These are phyloP conservation scores for Struthio camelus DNA, from an alignment of 2,113 vertebrate species.

Conservation along the genomic window DNA sequence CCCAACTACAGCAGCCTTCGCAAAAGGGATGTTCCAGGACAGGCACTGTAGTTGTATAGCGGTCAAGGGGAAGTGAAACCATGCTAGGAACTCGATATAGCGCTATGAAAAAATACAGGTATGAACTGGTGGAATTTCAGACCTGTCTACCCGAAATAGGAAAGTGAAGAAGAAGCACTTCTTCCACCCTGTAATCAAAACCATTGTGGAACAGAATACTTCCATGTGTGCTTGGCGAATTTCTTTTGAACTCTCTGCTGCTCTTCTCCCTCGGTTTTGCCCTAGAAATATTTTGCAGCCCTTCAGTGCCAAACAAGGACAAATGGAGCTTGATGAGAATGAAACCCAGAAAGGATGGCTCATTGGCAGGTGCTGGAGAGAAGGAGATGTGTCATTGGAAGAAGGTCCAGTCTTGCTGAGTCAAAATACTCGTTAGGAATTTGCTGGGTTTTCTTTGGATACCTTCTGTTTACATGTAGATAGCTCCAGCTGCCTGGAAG, in stretches of 20 bases:
- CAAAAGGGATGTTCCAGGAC: not conserved
- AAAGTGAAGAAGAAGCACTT: not conserved
- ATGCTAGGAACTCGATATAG: fast-evolving
- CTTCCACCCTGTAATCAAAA: not conserved
- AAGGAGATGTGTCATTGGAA: not conserved
- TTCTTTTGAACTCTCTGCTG: not conserved
- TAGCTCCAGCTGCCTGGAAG: not conserved
- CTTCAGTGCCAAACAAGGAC: not conserved
- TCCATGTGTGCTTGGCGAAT: not conserved
- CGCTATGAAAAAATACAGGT: not conserved
- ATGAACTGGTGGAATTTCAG: not conserved
- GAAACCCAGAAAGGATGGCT: not conserved
- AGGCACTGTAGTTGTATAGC: fast-evolving
- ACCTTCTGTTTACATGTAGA: not conserved
- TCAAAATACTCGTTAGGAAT: not conserved
- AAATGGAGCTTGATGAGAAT: not conserved
- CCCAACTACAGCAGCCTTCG: not conserved
- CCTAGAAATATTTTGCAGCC: not conserved
- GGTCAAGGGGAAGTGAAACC: not conserved
- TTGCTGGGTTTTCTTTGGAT: not conserved
- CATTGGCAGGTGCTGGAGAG: not conserved
- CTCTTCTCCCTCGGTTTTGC: not conserved
- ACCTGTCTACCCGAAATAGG: not conserved
- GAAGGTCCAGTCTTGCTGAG: not conserved
- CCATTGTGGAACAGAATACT: not conserved